Evolutionary conservation across 2,888 invertebrate species (phyloP), one percentile per base, ranked within the genome.

Genomic region (Agonopterix subpropinquella): DNA sequence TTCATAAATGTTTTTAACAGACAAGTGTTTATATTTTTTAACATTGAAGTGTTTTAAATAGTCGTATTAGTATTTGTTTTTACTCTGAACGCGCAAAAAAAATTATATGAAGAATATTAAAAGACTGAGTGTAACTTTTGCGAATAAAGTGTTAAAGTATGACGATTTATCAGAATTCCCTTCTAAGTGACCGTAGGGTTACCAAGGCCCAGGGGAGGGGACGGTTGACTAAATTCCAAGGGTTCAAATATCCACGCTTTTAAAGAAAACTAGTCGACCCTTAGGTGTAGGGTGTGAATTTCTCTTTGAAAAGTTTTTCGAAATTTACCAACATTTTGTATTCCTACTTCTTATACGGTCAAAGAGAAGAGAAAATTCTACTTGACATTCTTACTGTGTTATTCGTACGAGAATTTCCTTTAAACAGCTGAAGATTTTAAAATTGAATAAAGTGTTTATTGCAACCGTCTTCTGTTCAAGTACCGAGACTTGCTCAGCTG

Each of bases 181-280:
- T 61, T 58, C 53, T 60, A 64, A 80, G 76, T 81, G 82, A 80
- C 83, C 81, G 77, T 77, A 65, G 70, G 77, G 68, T 61, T 59
- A 61, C 59, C 49, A 42, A 62, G 68, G 56, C 83, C 76, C 83
- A 46, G 47, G 85, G 85, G 86, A 82, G 56, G 47, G 56, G 62
- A 77, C 77, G 87, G 72, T 80, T 81, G 83, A 86, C 83, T 87
- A 77, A 80, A 80, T 73, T 80, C 73, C 76, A 71, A 69, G 76
- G 80, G 81, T 71, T 80, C 76, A 69, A 74, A 76, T 79, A 72
- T 77, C 77, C 74, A 70, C 70, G 70, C 77, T 79, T 83, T 82
- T 80, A 80, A 83, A 80, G 80, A 79, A 77, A 81, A 71, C 79
- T 76, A 70, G 70, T 65, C 75, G 70, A 77, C 82, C 82, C 78